Evolutionary conservation across 2,797 vertebrate species (phyloP).

Genomic region (Prunella strophiata): DNA sequence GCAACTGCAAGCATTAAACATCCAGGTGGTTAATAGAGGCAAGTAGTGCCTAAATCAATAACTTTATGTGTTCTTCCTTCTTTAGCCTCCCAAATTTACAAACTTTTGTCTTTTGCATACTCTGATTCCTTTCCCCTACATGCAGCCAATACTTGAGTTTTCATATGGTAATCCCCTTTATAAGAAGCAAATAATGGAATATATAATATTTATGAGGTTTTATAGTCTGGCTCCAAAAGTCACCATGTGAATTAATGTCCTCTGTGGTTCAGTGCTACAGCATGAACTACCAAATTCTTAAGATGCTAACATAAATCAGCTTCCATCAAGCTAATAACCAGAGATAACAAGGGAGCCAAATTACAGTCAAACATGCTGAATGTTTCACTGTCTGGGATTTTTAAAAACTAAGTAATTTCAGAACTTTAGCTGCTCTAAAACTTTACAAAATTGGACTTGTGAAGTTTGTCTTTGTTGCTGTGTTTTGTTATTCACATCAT

Average conservation of each 20-base stretch:
- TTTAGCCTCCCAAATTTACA: not conserved
- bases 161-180: slow-evolving; percentile 12
- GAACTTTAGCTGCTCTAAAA: not conserved
- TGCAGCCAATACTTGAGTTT: not conserved
- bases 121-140: not conserved
- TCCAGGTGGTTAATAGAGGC: not conserved
- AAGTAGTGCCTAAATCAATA: not conserved
- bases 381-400: not conserved
- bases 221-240: not conserved
- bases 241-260: slow-evolving; percentile 30
- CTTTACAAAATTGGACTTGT: not conserved
- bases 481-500: not conserved
- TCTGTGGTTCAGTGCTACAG: not conserved
- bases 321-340: not conserved
- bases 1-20: not conserved
- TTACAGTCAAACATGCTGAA: not conserved
- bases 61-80: not conserved
- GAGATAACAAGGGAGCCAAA: not conserved
- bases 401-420: not conserved
- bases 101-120: not conserved
- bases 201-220: slow-evolving; percentile 52
- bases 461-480: not conserved
- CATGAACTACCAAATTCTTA: not conserved
- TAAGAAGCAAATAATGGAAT: slow-evolving; percentile 30
- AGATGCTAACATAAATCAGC: not conserved